Conservation (phyloP, 2,797 vertebrate genomes). For the Peromyscus aztecus region DNA sequence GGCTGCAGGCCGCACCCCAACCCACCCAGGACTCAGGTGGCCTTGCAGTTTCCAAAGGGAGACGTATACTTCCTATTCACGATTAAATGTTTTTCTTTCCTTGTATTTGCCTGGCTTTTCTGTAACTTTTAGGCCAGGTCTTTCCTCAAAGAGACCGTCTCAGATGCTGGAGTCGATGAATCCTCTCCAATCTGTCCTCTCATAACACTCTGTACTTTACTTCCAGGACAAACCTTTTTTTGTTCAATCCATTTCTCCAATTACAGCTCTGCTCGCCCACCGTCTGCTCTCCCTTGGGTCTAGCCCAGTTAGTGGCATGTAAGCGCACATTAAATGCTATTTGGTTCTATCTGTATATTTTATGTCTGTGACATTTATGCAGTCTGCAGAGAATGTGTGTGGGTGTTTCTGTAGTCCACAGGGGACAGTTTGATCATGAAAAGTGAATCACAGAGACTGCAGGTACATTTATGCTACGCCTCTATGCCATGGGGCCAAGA, state of each 20-base stretch:
- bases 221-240: slow-evolving; percentile 21
- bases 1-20: background rate
- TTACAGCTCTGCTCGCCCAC: background rate
- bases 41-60: slow-evolving; percentile 32
- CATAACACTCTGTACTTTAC: background rate
- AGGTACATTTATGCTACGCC: background rate
- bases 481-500: background rate
- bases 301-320: background rate
- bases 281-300: background rate
- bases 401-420: slow-evolving; percentile 41
- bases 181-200: background rate
- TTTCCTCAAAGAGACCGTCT: slow-evolving; percentile 8
- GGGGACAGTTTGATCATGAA: slow-evolving; percentile 5
- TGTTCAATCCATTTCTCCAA: slow-evolving; percentile 22
- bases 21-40: background rate
- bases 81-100: slow-evolving; percentile 12
- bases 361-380: slow-evolving; percentile 47
- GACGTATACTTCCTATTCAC: background rate
- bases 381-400: slow-evolving; percentile 25
- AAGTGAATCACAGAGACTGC: slow-evolving; percentile 39
- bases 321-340: slow-evolving; percentile 57
- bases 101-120: slow-evolving; percentile 10
- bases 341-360: slow-evolving; percentile 52
- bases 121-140: slow-evolving; percentile 30
- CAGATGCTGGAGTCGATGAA: background rate